phyloP scores from a whole-genome alignment of 2,888 invertebrate genomes.

The Polydrusus tereticollis region DNA sequence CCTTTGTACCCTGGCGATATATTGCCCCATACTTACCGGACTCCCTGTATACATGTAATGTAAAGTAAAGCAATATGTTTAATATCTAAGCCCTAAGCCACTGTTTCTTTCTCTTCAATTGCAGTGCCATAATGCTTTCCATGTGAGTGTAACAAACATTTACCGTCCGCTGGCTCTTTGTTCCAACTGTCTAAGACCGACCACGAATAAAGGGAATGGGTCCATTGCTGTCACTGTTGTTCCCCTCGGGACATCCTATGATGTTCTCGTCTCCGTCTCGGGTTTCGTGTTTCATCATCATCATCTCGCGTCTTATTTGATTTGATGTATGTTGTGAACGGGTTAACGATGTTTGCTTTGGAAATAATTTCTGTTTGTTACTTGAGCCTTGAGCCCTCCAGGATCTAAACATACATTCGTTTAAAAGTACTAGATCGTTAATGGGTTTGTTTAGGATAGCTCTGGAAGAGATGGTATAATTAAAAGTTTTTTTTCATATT shows the following conservation, averaged over 20 bases:
- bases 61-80: too few relatives aligned
- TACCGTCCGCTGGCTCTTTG: constrained; percentile 5
- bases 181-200: constrained; percentile 21
- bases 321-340: background rate
- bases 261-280: background rate
- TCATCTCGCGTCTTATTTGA: background rate
- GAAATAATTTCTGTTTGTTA: background rate
- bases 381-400: background rate
- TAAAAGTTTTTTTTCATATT: too few relatives aligned
- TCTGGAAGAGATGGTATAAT: too few relatives aligned
- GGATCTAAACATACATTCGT: background rate
- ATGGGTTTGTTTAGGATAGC: too few relatives aligned
- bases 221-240: constrained; percentile 2
- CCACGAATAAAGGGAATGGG: constrained; percentile 27
- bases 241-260: constrained; percentile 25
- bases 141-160: background rate
- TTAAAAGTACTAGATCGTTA: background rate
- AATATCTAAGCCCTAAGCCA: too few relatives aligned
- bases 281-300: constrained; percentile 15
- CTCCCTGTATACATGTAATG: too few relatives aligned
- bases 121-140: constrained; percentile 2
- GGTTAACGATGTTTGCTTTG: constrained; percentile 7
- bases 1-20: too few relatives aligned
- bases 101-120: background rate
- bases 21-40: too few relatives aligned